Base-by-base conservation (phyloP, 2,797 vertebrate species). In the Ataeniobius toweri region DNA sequence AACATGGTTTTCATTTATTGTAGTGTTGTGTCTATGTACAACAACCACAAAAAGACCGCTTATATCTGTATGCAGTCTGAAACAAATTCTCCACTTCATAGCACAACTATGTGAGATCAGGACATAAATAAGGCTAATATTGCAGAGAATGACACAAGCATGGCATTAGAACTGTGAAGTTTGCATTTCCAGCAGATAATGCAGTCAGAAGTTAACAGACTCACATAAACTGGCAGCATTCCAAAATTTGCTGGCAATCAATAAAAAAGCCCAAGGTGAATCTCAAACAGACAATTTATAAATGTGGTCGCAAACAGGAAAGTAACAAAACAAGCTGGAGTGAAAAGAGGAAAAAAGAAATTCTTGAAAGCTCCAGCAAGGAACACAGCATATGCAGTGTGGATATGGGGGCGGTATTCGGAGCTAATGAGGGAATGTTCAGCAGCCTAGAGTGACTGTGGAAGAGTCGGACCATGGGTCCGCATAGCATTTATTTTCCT, bases 381-480 rank as follows among this genome's bases (percentile, higher is more conserved):
- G 41, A 61, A 75, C 18, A 63, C n/a, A 79, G 5, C 26, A 71
- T 41, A 51, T 48, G 31, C 50, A 26, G 53, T 44, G 28, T 20
- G 28, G 31, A 76, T 68, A 65, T 31, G 50, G 46, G 26, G 50
- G 73, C 28, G 69, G 50, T 5, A 67, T 61, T 61, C 71, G 46
- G 0, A 71, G 28, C 73, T 26, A 75, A 75, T 26, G 68, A 75
- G 72, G 36, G 16, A 14, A 75, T 20, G 31, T 71, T 20, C 0
- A 14, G 18, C 67, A 71, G 44, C 67, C 56, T 20, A 16, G 24
- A 58, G 56, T 39, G 51, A 28, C 10, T 28, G 55, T 44, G 9
- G 41, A 46, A 48, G 58, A 73, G 20, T 55, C 5, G 56, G 65
- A 22, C 58, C 55, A 28, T 41, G 16, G 24, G 24, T 69, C 22